phyloP scores from a whole-genome alignment of 2,113 vertebrate species.

The Actenoides lindsayi region DNA sequence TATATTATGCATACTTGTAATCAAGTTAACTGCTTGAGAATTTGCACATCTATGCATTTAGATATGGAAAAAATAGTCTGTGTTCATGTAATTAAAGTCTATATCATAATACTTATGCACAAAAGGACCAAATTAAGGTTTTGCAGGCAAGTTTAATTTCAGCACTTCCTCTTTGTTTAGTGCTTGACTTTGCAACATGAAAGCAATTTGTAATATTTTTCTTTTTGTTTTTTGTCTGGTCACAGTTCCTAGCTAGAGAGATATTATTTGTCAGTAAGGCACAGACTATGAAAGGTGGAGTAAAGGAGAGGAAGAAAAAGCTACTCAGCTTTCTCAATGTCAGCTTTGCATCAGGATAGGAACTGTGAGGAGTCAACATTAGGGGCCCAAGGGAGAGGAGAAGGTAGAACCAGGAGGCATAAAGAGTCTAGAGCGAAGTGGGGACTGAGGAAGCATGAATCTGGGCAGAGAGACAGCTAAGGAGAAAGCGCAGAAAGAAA shows the following conservation, averaged over 20 bases:
- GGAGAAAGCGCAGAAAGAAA: neutral
- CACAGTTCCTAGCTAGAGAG: neutral
- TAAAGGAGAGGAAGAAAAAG: neutral
- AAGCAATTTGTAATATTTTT: neutral
- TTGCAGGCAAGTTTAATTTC: slow-evolving; percentile 28
- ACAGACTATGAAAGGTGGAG: neutral
- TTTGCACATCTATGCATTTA: slow-evolving; percentile 62
- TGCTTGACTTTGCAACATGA: slow-evolving; percentile 42
- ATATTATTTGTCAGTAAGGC: neutral
- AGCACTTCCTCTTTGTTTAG: slow-evolving; percentile 46
- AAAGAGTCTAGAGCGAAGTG: neutral
- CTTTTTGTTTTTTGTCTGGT: neutral
- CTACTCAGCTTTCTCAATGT: neutral
- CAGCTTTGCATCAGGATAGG: neutral
- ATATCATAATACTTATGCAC: slow-evolving; percentile 5
- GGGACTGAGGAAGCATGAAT: neutral
- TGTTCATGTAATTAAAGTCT: slow-evolving; percentile 48
- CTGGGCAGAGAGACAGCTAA: neutral
- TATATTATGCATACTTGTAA: slow-evolving; percentile 56
- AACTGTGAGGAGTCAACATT: neutral
- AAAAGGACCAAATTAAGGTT: slow-evolving; percentile 51
- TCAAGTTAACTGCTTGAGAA: slow-evolving; percentile 63
- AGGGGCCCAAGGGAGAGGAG: neutral
- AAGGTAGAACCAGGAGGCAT: neutral
- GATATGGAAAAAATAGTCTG: slow-evolving; percentile 60